These are phyloP conservation scores for Drosophila formosana DNA, from an alignment of 2,888 invertebrate genomes.

Conservation along the genomic window DNA sequence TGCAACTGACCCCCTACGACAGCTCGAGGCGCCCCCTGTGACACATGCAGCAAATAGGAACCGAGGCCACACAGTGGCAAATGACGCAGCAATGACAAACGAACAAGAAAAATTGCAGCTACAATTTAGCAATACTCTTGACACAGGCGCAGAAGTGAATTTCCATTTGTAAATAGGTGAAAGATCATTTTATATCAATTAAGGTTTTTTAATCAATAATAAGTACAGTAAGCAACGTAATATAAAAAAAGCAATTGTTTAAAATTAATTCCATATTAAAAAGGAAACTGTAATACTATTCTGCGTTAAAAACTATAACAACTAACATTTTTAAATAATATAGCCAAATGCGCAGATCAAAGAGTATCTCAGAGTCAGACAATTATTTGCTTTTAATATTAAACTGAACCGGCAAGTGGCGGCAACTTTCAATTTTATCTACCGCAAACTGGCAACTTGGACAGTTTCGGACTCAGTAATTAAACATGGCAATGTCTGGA, in stretches of 20 bases:
- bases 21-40: slow-evolving; percentile 34
- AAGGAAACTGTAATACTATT: too few relatives aligned
- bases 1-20: slow-evolving; percentile 38
- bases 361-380: not conserved
- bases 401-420: not conserved
- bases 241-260: too few relatives aligned
- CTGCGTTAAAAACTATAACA: too few relatives aligned
- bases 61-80: not conserved
- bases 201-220: too few relatives aligned
- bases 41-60: slow-evolving; percentile 42
- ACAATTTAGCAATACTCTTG: slow-evolving; percentile 11
- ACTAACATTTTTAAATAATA: too few relatives aligned
- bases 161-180: too few relatives aligned
- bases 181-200: too few relatives aligned
- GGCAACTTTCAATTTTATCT: slow-evolving; percentile 6
- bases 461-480: slow-evolving; percentile 46
- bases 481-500: slow-evolving; percentile 51
- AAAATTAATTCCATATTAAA: too few relatives aligned
- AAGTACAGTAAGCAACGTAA: too few relatives aligned
- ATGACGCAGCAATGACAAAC: slow-evolving; percentile 46
- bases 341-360: not conserved
- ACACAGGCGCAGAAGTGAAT: not conserved
- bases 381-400: not conserved
- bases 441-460: slow-evolving; percentile 4
- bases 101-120: slow-evolving; percentile 23